Evolutionary conservation across 2,113 vertebrate species (phyloP).

Genomic region (Tretioscincus oriximinensis): DNA sequence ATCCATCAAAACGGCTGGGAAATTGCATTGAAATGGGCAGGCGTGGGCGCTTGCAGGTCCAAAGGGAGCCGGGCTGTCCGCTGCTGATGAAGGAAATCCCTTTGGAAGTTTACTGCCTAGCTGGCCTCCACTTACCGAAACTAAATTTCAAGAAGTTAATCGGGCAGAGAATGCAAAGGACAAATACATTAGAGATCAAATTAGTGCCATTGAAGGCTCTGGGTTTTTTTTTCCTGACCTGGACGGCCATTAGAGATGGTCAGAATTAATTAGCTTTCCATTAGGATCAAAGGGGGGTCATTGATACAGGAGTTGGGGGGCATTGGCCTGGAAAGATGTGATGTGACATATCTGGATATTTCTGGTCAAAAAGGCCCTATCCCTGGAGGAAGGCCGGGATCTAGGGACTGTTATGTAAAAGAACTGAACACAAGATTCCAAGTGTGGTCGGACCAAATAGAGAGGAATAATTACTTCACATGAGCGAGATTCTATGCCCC

Average conservation of each 20-base stretch:
- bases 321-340: constrained; percentile 28
- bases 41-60: constrained; percentile 14
- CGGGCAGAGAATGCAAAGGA: constrained; percentile 72
- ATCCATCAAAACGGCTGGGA: constrained; percentile 21
- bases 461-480: too few relatives aligned
- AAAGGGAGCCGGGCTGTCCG: constrained; percentile 35
- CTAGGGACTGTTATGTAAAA: not conserved
- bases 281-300: constrained; percentile 25
- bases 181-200: constrained; percentile 71
- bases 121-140: constrained; percentile 67
- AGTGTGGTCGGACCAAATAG: too few relatives aligned
- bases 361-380: not conserved
- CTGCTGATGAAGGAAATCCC: constrained; percentile 64
- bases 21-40: constrained; percentile 19
- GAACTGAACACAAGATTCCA: too few relatives aligned
- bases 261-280: constrained; percentile 69
- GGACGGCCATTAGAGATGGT: constrained; percentile 67
- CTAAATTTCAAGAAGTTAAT: constrained; percentile 72
- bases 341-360: constrained; percentile 39
- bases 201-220: constrained; percentile 68
- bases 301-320: not conserved
- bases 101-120: constrained; percentile 71
- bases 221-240: constrained; percentile 61
- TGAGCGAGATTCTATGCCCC: too few relatives aligned
- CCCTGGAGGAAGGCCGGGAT: not conserved